Conservation (phyloP, 1,140 invertebrate genomes). For the Drosophila repletoides region DNA sequence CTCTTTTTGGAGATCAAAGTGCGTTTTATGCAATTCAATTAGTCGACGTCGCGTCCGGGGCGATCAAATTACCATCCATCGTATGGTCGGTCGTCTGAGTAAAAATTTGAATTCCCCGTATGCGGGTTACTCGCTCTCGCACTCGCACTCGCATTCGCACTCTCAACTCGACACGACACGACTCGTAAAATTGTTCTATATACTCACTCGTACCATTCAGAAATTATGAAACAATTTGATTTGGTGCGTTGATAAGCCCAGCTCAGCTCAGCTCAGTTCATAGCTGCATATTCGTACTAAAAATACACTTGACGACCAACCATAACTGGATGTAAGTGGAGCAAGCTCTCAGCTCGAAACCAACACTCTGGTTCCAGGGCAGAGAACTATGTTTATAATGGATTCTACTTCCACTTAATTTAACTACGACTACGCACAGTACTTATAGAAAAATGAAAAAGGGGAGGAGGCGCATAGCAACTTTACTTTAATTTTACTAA, state of each 20-base stretch:
- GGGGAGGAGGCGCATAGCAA: too few species aligned
- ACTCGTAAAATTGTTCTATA: too few species aligned
- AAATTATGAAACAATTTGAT: conserved; percentile 63
- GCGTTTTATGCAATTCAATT: conserved; percentile 77
- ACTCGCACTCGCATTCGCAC: neutral
- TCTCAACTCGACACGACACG: neutral
- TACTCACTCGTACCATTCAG: conserved; percentile 36
- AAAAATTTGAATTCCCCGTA: conserved; percentile 38
- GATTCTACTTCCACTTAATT: too few species aligned
- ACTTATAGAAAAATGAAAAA: too few species aligned
- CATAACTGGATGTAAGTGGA: conserved; percentile 46
- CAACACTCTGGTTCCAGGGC: neutral
- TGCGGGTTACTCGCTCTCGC: conserved; percentile 32
- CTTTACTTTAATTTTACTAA: too few species aligned
- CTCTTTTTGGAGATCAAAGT: conserved; percentile 58
- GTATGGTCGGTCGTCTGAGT: neutral
- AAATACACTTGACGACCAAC: conserved; percentile 39
- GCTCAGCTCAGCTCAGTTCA: neutral
- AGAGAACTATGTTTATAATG: neutral
- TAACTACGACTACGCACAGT: too few species aligned
- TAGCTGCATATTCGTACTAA: conserved; percentile 34
- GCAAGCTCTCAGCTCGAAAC: conserved; percentile 19
- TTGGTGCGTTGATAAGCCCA: conserved; percentile 61
- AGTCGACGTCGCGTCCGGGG: conserved; percentile 17
- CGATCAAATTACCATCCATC: neutral